Conservation (phyloP, 2,797 vertebrate genomes). For the Anguilla obscura region DNA sequence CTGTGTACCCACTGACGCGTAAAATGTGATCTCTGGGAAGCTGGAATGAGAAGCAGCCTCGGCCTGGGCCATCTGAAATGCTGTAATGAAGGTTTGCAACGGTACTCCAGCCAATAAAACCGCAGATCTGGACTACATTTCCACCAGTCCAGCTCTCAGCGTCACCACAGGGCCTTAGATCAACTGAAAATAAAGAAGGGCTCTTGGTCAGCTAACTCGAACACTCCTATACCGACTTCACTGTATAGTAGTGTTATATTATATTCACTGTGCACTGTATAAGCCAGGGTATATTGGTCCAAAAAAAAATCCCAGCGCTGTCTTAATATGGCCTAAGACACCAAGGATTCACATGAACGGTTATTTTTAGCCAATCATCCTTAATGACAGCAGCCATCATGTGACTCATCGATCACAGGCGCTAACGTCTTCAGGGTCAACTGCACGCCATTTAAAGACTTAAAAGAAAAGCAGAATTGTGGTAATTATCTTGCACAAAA, state of each 20-base stretch:
- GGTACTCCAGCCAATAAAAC: background rate
- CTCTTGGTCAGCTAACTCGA: background rate
- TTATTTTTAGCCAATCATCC: background rate
- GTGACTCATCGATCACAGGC: too few relatives aligned
- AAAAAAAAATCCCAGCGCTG: background rate
- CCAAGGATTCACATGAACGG: background rate
- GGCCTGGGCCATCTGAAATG: background rate
- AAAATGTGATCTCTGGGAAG: background rate
- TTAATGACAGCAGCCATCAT: too few relatives aligned
- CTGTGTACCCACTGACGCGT: background rate
- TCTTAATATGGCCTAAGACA: background rate
- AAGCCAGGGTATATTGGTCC: background rate
- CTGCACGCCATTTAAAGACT: too few relatives aligned
- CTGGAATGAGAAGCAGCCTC: background rate
- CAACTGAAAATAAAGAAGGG: background rate
- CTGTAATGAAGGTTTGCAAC: background rate
- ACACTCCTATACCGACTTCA: background rate
- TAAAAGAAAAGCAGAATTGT: too few relatives aligned
- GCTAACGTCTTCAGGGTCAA: too few relatives aligned
- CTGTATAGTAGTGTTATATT: background rate
- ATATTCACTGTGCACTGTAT: too few relatives aligned
- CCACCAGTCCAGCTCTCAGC: background rate
- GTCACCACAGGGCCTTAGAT: background rate
- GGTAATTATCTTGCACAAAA: too few relatives aligned
- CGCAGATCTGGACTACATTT: background rate